phyloP scores from a whole-genome alignment of 2,888 invertebrate species.

The Drepana falcataria region DNA sequence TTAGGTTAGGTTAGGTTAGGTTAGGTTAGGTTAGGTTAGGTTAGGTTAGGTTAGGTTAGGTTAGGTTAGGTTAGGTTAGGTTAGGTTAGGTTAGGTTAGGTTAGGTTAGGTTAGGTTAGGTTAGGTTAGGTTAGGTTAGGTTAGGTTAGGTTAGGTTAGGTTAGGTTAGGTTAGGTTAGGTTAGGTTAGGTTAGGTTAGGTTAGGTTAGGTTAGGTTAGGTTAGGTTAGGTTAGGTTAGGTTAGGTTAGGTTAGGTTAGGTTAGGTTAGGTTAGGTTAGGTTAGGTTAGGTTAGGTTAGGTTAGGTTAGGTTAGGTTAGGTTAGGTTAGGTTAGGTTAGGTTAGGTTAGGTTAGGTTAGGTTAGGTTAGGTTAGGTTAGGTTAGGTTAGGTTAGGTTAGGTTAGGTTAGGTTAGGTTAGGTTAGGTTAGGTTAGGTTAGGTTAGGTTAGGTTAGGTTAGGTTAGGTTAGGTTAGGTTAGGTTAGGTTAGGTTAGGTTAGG shows the following conservation, averaged over 20 bases:
- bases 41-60: constrained; percentile 6
- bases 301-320: constrained; percentile 6
- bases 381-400: constrained; percentile 6
- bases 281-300: constrained; percentile 3
- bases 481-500: constrained; percentile 6
- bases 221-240: constrained; percentile 6
- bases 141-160: constrained; percentile 6
- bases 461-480: constrained; percentile 6
- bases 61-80: constrained; percentile 6
- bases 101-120: constrained; percentile 5
- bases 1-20: constrained; percentile 6
- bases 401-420: constrained; percentile 6
- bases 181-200: constrained; percentile 6
- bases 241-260: constrained; percentile 6
- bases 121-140: constrained; percentile 6
- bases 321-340: constrained; percentile 6
- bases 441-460: constrained; percentile 6
- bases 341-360: constrained; percentile 6
- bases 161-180: constrained; percentile 6
- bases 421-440: constrained; percentile 6
- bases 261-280: constrained; percentile 6
- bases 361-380: constrained; percentile 5
- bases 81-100: constrained; percentile 6
- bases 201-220: constrained; percentile 6
- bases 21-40: constrained; percentile 6